Conservation (phyloP, 2,797 vertebrate genomes). For the Sebastes aleutianus region DNA sequence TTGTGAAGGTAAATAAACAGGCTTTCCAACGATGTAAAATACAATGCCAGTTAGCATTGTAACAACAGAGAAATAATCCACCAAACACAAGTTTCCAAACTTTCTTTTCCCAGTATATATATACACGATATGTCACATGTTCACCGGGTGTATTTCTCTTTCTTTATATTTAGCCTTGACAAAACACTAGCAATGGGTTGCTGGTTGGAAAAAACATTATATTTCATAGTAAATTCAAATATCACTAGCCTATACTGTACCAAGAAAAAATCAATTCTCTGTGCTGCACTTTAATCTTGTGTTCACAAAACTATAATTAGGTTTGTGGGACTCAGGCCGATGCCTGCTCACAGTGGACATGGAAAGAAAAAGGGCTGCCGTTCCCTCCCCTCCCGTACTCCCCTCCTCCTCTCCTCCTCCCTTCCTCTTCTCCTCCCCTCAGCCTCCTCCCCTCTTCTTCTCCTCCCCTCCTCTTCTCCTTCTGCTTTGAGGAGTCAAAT, state of each 20-base stretch:
- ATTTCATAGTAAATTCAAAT: conserved; percentile 16
- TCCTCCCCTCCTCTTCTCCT: conserved; percentile 41
- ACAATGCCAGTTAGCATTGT: too few relatives aligned
- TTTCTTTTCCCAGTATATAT: too few relatives aligned
- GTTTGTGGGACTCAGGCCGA: conserved; percentile 50
- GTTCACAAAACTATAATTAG: conserved; percentile 66
- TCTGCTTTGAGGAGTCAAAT: conserved; percentile 72
- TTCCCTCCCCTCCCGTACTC: conserved; percentile 41
- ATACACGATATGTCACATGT: not conserved
- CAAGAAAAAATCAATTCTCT: conserved; percentile 20
- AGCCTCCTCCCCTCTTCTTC: conserved; percentile 13
- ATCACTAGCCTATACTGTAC: not conserved
- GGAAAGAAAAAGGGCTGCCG: conserved; percentile 61
- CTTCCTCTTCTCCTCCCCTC: conserved; percentile 26
- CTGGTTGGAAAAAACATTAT: conserved; percentile 3
- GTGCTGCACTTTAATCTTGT: conserved; percentile 57
- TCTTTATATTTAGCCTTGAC: conserved; percentile 17
- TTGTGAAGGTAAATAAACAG: too few relatives aligned
- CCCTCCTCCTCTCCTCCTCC: not conserved
- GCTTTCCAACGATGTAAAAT: too few relatives aligned
- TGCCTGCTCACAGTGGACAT: conserved; percentile 60
- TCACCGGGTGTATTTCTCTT: not conserved
- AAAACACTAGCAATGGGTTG: not conserved
- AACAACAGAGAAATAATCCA: too few relatives aligned
- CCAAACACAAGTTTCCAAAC: too few relatives aligned